Conservation (phyloP, 2,888 invertebrate species). For the Lasius fuliginosus region DNA sequence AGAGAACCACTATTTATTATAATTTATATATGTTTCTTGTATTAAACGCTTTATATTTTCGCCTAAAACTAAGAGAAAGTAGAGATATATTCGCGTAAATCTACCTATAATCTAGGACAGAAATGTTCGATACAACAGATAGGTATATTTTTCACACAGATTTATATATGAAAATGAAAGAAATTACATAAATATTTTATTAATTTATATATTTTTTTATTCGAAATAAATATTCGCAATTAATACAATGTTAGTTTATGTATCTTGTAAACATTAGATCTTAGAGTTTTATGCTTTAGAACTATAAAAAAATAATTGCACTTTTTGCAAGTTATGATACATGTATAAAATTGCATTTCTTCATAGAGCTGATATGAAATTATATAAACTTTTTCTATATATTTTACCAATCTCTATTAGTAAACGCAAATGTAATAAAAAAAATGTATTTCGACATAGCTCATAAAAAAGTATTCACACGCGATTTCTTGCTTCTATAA, state of each 20-base stretch:
- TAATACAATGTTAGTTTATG: slow-evolving; percentile 60
- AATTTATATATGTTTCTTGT: slow-evolving; percentile 58
- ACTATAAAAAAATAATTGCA: slow-evolving; percentile 33
- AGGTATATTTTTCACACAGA: slow-evolving; percentile 57
- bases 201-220: slow-evolving; percentile 64
- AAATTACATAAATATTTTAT: slow-evolving; percentile 36
- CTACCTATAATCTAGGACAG: neutral
- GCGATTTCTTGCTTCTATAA: neutral
- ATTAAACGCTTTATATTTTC: neutral
- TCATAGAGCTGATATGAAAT: neutral
- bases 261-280: slow-evolving; percentile 45
- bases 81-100: slow-evolving; percentile 17
- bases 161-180: slow-evolving; percentile 30
- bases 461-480: neutral
- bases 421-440: neutral
- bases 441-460: neutral
- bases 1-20: slow-evolving; percentile 15
- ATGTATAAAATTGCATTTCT: neutral
- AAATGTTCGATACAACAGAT: slow-evolving; percentile 35
- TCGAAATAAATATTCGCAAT: slow-evolving; percentile 68
- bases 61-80: slow-evolving; percentile 1
- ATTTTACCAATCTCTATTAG: neutral
- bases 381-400: neutral
- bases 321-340: slow-evolving; percentile 28
- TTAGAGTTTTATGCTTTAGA: slow-evolving; percentile 34